These are phyloP conservation scores for Cryptops parisi DNA, from an alignment of 2,888 invertebrate genomes.

Conservation along the genomic window DNA sequence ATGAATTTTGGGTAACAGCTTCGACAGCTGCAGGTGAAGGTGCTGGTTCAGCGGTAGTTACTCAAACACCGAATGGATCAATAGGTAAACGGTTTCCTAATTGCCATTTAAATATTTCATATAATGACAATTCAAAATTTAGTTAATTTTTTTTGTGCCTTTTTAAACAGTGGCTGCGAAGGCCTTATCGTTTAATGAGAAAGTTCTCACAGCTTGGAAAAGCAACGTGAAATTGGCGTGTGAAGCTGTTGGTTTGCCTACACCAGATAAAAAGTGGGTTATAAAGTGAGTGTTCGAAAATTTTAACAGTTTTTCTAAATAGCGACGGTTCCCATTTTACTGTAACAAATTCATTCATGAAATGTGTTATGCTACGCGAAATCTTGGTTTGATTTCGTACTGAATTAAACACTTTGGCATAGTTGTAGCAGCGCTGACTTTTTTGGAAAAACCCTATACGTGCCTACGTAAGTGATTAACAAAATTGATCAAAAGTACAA, in stretches of 20 bases:
- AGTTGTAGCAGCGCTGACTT: no score
- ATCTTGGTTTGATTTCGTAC: no score
- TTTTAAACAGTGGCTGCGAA: constrained; percentile 64
- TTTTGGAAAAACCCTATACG: no score
- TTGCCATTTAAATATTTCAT: no score
- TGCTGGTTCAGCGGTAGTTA: constrained; percentile 26
- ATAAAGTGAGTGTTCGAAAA: constrained; percentile 1
- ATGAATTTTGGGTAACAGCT: constrained; percentile 31
- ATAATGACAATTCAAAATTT: not conserved
- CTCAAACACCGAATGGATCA: constrained; percentile 26
- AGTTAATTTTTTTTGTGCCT: constrained; percentile 1
- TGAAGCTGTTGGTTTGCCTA: constrained; percentile 81
- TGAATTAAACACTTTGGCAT: no score
- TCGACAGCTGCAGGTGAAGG: constrained; percentile 32
- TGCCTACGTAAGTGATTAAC: no score
- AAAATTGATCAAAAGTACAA: no score
- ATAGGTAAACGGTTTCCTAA: constrained; percentile 20
- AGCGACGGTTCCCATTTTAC: no score
- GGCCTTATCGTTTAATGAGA: constrained; percentile 86
- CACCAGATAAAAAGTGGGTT: constrained; percentile 70
- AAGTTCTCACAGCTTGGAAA: constrained; percentile 41
- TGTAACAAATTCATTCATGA: no score
- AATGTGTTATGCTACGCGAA: no score
- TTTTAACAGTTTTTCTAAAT: not conserved
- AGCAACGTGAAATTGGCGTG: constrained; percentile 84